Conservation (phyloP, 92 coral and sea anemone species). For the Metridium senile region DNA sequence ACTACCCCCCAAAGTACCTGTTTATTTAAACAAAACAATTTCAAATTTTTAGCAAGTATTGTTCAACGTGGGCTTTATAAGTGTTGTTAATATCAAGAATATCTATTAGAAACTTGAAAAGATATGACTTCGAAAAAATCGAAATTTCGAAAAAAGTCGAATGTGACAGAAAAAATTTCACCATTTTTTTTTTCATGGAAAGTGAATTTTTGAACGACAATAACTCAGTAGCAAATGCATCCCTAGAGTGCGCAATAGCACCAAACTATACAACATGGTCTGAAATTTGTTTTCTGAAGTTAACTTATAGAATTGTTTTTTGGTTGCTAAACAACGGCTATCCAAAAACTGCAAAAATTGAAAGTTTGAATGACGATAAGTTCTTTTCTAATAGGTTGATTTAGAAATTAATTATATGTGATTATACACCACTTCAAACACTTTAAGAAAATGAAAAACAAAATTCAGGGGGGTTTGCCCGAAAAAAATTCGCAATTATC, state of each 20-base stretch:
- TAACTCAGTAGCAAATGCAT: background rate
- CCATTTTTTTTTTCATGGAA: too few species aligned
- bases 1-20: background rate
- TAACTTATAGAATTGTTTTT: background rate
- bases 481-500: too few species aligned
- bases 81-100: too few species aligned
- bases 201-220: background rate
- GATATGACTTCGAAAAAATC: background rate
- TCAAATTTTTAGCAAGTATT: background rate
- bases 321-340: background rate
- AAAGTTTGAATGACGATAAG: background rate
- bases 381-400: background rate
- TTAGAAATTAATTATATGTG: too few species aligned
- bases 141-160: too few species aligned
- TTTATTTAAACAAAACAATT: too few species aligned
- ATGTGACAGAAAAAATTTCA: too few species aligned
- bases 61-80: background rate
- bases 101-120: background rate
- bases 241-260: background rate
- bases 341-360: background rate
- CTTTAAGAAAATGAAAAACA: background rate
- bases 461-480: too few species aligned
- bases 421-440: background rate
- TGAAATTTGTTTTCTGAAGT: too few species aligned
- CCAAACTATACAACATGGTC: background rate